A percentile compares a stretch with the other conserved stretches of the same genome.
Evolutionary conservation across 2,888 invertebrate species (phyloP).

Genomic region (Minunthozetes semirufus): DNA sequence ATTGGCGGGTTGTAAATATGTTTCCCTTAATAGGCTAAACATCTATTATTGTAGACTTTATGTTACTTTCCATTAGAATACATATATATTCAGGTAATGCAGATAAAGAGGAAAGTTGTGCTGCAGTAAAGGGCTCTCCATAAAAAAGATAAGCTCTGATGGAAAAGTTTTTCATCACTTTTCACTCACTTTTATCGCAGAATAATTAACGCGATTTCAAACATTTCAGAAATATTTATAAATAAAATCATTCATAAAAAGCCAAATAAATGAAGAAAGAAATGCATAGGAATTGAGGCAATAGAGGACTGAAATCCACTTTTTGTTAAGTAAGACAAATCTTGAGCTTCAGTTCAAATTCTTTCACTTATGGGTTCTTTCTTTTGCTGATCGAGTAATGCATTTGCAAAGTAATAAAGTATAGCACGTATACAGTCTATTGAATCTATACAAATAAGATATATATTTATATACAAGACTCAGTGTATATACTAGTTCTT

Average conservation of each 20-base stretch:
- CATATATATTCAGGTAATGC: slow-evolving; percentile 25
- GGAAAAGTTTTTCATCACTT: slow-evolving; percentile 18
- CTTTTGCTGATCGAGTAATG: background rate
- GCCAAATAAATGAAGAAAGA: background rate
- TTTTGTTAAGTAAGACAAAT: slow-evolving; percentile 27
- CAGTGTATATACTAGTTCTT: background rate
- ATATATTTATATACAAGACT: background rate
- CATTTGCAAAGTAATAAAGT: slow-evolving; percentile 19
- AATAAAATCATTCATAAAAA: slow-evolving; percentile 4
- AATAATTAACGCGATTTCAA: slow-evolving; percentile 8
- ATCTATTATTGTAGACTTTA: slow-evolving; percentile 18
- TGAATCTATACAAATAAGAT: slow-evolving; percentile 7
- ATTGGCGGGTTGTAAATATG: slow-evolving; percentile 11
- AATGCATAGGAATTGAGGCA: background rate
- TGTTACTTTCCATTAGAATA: slow-evolving; percentile 8
- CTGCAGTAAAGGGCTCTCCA: background rate
- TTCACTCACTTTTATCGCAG: background rate
- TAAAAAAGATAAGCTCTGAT: slow-evolving; percentile 13
- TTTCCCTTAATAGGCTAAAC: slow-evolving; percentile 23
- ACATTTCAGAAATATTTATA: background rate
- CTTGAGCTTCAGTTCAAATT: background rate
- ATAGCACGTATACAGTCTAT: background rate
- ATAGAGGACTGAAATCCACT: slow-evolving; percentile 7
- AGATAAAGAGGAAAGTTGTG: background rate
- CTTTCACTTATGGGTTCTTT: background rate